Evolutionary conservation across 1,140 invertebrate species (phyloP), one percentile per base, ranked within the genome.

Genomic region (Caligus rogercresseyi): DNA sequence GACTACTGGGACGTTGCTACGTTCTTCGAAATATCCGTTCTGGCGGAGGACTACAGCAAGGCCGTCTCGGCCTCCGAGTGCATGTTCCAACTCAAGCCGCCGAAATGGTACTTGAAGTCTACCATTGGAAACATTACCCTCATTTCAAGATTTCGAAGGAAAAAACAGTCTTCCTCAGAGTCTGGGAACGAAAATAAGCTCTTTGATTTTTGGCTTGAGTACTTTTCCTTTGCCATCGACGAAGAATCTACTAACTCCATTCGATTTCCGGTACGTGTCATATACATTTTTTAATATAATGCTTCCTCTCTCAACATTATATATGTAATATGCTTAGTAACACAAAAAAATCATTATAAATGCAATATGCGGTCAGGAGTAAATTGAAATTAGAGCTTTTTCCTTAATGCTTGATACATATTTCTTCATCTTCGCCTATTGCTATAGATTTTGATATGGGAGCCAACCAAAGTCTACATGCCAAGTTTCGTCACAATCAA

Each of bases 1-100:
- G 94, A 98, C 70, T 99, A 99, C 71, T 99, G 96, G 96, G 93
- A 96, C 75, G 92, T 98, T 4, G 96, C 96, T 0, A 98, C 94
- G 1, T 98, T 97, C 75, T 98, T 99, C 75, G 96, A 99, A 75
- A 97, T 98, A 62, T 92, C 89, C 61, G 94, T 98, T 0, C 75
- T 99, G 15, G 93, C 93, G 15, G 89, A 97, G 74, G 90, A 98
- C 73, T 98, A 96, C 75, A 78, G 83, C 2, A 98, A 98, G 75
- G 94, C 95, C 3, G 87, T 93, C 68, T 89, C 97, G 76, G 95
- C 94, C n/a, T 90, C 95, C 1, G 89, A 96, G 72, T 95, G 89
- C 72, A 99, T 99, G 95, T 98, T 96, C 70, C 92, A 89, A 76
- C 74, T 99, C 53, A 98, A 98, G 76, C 94, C 95, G 43, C 94